phyloP scores from a whole-genome alignment of 2,797 vertebrate genomes.

The Anguilla pacifica region DNA sequence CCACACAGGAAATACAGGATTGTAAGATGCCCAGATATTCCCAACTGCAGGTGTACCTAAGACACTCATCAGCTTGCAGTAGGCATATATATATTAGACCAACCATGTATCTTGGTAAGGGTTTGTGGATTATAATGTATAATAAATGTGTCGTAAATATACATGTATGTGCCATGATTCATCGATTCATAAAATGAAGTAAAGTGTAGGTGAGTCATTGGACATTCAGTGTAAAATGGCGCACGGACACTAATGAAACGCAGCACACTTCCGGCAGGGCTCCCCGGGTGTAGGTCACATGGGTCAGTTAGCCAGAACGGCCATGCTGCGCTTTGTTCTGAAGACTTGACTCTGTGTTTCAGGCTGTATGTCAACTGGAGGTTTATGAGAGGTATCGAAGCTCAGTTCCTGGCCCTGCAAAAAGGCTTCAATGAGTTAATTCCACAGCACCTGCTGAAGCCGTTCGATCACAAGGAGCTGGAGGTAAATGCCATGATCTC shows the following conservation, averaged over 20 bases:
- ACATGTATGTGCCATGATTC: no score
- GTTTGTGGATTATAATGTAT: not conserved
- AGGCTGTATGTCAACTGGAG: constrained; percentile 97
- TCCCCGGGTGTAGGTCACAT: not conserved
- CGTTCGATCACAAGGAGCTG: constrained; percentile 96
- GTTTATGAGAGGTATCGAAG: constrained; percentile 97
- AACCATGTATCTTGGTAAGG: not conserved
- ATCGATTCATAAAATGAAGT: not conserved
- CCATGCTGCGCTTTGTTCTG: not conserved
- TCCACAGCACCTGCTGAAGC: constrained; percentile 93
- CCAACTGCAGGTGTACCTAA: not conserved
- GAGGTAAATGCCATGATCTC: constrained; percentile 74
- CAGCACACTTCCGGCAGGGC: not conserved
- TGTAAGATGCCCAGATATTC: not conserved
- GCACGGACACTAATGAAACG: not conserved
- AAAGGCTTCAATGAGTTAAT: constrained; percentile 97
- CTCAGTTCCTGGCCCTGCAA: constrained; percentile 94
- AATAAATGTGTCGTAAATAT: no score
- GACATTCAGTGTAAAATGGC: not conserved
- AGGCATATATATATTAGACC: not conserved
- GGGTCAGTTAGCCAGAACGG: not conserved
- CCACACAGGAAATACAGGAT: not conserved
- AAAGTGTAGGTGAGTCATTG: not conserved
- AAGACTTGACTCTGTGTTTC: constrained; percentile 19
- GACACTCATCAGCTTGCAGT: not conserved